These are phyloP conservation scores for Caenorhabditis sp. DNA, from an alignment of 2,888 invertebrate species.

Conservation along the genomic window DNA sequence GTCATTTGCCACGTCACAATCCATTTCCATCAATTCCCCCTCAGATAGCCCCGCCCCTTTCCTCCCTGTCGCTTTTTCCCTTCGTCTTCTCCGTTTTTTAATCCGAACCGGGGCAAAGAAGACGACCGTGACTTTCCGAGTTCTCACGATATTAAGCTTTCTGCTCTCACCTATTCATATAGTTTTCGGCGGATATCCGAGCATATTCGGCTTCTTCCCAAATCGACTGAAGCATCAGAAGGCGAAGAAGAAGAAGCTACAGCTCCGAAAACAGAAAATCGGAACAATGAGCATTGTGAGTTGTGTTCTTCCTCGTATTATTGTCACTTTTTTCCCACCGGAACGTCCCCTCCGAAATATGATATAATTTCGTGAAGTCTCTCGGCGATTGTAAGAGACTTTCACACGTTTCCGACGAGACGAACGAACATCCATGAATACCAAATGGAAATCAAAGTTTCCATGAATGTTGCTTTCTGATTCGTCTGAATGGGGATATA, in stretches of 20 bases:
- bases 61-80: neutral
- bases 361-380: neutral
- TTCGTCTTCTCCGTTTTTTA: neutral
- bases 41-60: neutral
- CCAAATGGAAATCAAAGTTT: neutral
- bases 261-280: neutral
- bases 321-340: neutral
- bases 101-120: neutral
- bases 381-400: neutral
- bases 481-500: neutral
- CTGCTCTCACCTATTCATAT: neutral
- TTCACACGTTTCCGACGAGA: too few species aligned
- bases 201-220: conserved; percentile 4
- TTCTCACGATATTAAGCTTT: conserved; percentile 14
- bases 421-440: neutral
- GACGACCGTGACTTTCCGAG: neutral
- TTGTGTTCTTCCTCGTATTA: neutral
- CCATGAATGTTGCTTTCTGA: too few species aligned
- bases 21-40: conserved; percentile 26
- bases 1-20: conserved; percentile 44
- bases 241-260: neutral
- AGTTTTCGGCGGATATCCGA: conserved; percentile 6
- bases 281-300: conserved; percentile 43
- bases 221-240: too few species aligned
- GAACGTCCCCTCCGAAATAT: neutral